Evolutionary conservation across 2,797 vertebrate species (phyloP).

Genomic region (Mionectes olivaceus): DNA sequence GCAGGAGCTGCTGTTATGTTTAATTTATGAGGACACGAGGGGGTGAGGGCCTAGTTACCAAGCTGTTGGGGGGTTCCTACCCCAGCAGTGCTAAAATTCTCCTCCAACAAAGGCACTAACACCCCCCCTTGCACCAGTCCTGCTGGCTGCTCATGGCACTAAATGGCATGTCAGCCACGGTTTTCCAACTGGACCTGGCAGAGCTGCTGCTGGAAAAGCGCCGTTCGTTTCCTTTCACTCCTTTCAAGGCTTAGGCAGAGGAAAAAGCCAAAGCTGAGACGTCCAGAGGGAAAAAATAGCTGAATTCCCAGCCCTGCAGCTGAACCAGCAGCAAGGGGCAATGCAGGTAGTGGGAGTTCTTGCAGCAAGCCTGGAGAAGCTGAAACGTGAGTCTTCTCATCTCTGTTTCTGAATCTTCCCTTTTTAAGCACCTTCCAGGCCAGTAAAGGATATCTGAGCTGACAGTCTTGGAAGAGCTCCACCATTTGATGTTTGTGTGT

Average conservation of each 20-base stretch:
- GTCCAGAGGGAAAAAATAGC: neutral
- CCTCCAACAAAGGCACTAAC: neutral
- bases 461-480: slow-evolving; percentile 56
- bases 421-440: slow-evolving; percentile 17
- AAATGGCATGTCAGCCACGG: neutral
- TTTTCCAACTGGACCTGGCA: neutral
- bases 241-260: neutral
- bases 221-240: neutral
- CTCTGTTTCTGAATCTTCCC: slow-evolving; percentile 16
- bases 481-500: slow-evolving; percentile 61
- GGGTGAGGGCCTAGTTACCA: slow-evolving; percentile 83
- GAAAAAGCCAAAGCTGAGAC: neutral
- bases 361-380: neutral
- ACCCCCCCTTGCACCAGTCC: neutral
- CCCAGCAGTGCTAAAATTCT: slow-evolving; percentile 70
- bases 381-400: slow-evolving; percentile 5
- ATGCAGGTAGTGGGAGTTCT: neutral
- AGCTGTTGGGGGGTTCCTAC: slow-evolving; percentile 82
- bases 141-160: neutral
- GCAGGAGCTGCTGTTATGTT: slow-evolving; percentile 80
- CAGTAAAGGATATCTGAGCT: slow-evolving; percentile 23
- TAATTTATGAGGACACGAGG: slow-evolving; percentile 87
- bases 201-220: neutral
- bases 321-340: neutral
- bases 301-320: slow-evolving; percentile 6